phyloP scores from a whole-genome alignment of 2,113 vertebrate genomes.

The Brachirus orientalis region DNA sequence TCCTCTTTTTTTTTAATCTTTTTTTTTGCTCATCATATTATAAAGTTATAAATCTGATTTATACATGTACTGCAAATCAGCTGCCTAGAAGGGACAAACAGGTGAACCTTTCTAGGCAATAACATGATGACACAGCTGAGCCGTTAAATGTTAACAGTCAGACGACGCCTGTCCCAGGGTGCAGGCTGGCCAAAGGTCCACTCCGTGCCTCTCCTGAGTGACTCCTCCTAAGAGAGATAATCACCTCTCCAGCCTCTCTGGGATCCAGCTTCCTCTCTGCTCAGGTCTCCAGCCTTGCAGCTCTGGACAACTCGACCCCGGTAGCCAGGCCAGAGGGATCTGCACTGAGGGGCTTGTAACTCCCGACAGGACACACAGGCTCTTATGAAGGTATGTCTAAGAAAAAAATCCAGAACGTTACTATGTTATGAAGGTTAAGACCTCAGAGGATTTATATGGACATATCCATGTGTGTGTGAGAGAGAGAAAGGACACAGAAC shows the following conservation, averaged over 20 bases:
- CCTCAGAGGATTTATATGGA: not conserved
- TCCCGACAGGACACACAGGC: conserved; percentile 1
- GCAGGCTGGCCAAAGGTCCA: conserved; percentile 69
- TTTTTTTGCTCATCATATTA: not conserved
- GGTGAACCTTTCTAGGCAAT: not conserved
- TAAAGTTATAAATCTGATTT: not conserved
- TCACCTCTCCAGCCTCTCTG: conserved; percentile 13
- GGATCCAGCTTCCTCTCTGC: conserved; percentile 35
- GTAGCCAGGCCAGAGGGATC: conserved; percentile 24
- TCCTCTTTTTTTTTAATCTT: not conserved
- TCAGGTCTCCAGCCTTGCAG: conserved; percentile 15
- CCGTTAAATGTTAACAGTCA: conserved; percentile 77
- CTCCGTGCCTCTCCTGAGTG: conserved; percentile 12
- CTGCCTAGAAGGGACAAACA: not conserved
- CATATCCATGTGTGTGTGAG: too few species aligned
- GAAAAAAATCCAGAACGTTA: not conserved
- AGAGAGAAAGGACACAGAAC: too few species aligned
- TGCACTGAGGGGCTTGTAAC: not conserved
- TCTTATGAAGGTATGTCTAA: conserved; percentile 51
- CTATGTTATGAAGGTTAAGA: not conserved
- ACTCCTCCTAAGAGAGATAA: conserved; percentile 58
- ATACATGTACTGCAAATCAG: not conserved
- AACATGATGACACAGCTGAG: conserved; percentile 63
- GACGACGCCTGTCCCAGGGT: conserved; percentile 63
- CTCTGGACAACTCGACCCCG: conserved; percentile 22